phyloP scores from a whole-genome alignment of 2,888 invertebrate genomes.

The Pterostichus madidus region DNA sequence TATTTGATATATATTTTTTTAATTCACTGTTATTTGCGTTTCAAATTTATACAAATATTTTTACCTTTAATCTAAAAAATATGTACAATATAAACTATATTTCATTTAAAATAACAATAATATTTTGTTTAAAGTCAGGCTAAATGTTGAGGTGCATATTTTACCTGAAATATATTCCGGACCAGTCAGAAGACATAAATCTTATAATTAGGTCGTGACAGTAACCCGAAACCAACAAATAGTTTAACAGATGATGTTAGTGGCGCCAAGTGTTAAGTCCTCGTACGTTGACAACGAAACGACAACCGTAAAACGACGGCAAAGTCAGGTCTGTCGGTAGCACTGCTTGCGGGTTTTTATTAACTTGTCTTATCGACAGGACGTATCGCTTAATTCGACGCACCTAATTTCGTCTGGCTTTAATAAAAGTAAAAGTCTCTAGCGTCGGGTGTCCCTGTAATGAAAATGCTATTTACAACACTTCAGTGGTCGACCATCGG shows the following conservation, averaged over 20 bases:
- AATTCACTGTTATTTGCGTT: too few species aligned
- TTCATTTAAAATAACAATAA: too few species aligned
- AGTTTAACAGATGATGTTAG: background rate
- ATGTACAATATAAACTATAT: too few species aligned
- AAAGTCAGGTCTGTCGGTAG: background rate
- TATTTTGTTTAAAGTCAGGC: background rate
- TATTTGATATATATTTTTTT: too few species aligned
- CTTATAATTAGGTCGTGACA: conserved; percentile 32
- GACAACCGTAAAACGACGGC: conserved; percentile 44
- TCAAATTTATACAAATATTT: too few species aligned
- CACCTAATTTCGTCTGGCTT: conserved; percentile 54
- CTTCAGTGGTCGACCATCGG: background rate
- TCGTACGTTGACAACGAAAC: conserved; percentile 35
- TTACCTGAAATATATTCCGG: background rate
- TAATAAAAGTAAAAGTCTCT: conserved; percentile 53
- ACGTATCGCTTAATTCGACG: conserved; percentile 52
- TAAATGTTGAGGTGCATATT: background rate
- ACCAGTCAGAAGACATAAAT: background rate
- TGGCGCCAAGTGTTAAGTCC: conserved; percentile 23
- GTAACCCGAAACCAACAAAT: conserved; percentile 8
- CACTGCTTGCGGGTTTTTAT: conserved; percentile 47
- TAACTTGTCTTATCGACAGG: conserved; percentile 55
- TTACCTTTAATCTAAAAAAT: too few species aligned
- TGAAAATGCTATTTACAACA: conserved; percentile 27
- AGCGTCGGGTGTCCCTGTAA: conserved; percentile 19